Percentiles rank a stretch among this genome's conserved stretches.
Conservation (phyloP, 2,888 invertebrate species). For the Tachina fera region DNA sequence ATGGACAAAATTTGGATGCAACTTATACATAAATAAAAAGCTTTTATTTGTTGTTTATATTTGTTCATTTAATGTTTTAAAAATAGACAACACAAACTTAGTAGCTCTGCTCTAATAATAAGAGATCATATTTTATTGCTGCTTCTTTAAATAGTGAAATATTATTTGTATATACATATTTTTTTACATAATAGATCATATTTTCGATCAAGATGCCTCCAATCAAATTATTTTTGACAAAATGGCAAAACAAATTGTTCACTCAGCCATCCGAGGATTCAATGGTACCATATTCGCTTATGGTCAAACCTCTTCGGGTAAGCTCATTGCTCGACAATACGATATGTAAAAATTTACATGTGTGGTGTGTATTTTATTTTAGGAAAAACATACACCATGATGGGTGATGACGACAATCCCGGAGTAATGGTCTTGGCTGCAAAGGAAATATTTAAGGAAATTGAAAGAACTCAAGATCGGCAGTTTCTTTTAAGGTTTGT, state of each 20-base stretch:
- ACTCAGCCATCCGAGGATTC: slow-evolving; percentile 88
- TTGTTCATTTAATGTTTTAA: slow-evolving; percentile 19
- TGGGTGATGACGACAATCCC: slow-evolving; percentile 87
- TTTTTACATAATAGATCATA: slow-evolving; percentile 86
- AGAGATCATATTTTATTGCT: slow-evolving; percentile 1
- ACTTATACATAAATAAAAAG: slow-evolving; percentile 58
- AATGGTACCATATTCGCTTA: slow-evolving; percentile 96
- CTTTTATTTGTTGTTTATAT: slow-evolving; percentile 14
- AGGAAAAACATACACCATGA: slow-evolving; percentile 91
- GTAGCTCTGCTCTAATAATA: slow-evolving; percentile 37
- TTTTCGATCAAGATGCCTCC: slow-evolving; percentile 86
- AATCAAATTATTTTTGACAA: slow-evolving; percentile 87
- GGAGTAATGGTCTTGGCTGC: slow-evolving; percentile 91
- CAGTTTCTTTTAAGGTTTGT: slow-evolving; percentile 87
- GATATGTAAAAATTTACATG: neutral
- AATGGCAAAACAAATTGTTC: slow-evolving; percentile 88
- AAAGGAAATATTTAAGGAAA: slow-evolving; percentile 87
- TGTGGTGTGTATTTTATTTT: neutral
- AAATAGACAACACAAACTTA: slow-evolving; percentile 51
- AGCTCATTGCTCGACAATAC: no score
- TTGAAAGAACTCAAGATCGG: slow-evolving; percentile 86
- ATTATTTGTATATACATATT: neutral
- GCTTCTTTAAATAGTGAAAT: neutral
- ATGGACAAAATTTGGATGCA: slow-evolving; percentile 49
- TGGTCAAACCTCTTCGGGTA: slow-evolving; percentile 94